Conservation (phyloP, 37 sponge, comb jelly and placozoan species). For the Dysidea cf. avara region DNA sequence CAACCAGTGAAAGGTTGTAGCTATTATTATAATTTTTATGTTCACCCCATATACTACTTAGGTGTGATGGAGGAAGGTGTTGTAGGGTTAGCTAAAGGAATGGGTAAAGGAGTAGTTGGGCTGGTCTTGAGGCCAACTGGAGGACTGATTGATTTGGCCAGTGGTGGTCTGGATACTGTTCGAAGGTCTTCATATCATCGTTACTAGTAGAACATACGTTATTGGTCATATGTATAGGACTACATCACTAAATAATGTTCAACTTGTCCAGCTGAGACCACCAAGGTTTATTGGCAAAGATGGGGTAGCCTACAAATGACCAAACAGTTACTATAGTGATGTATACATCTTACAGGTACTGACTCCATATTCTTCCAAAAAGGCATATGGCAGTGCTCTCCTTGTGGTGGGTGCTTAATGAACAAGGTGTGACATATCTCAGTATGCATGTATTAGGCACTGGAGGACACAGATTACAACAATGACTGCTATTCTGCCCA, state of each 20-base stretch:
- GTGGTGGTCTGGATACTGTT: conserved; percentile 69
- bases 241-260: conserved; percentile 60
- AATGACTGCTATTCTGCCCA: no score
- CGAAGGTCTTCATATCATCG: conserved; percentile 30
- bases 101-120: conserved; percentile 77
- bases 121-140: conserved; percentile 75
- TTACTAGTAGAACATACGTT: background rate
- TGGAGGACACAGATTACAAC: no score
- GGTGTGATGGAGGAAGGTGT: conserved; percentile 84
- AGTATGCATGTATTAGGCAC: no score
- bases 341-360: conserved; percentile 33
- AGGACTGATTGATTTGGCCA: conserved; percentile 78
- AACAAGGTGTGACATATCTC: no score
- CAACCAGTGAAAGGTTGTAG: conserved; percentile 80
- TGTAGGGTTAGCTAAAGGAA: conserved; percentile 78
- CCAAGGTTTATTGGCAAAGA: conserved; percentile 66
- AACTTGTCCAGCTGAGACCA: conserved; percentile 54
- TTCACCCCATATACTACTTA: background rate
- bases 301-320: conserved; percentile 29
- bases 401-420: conserved; percentile 38
- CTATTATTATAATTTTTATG: background rate
- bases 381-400: conserved; percentile 62
- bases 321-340: background rate
- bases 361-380: conserved; percentile 45
- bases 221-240: conserved; percentile 31